These are phyloP conservation scores for Balaenoptera acutorostrata DNA, from an alignment of 2,113 vertebrate species.

Conservation along the genomic window DNA sequence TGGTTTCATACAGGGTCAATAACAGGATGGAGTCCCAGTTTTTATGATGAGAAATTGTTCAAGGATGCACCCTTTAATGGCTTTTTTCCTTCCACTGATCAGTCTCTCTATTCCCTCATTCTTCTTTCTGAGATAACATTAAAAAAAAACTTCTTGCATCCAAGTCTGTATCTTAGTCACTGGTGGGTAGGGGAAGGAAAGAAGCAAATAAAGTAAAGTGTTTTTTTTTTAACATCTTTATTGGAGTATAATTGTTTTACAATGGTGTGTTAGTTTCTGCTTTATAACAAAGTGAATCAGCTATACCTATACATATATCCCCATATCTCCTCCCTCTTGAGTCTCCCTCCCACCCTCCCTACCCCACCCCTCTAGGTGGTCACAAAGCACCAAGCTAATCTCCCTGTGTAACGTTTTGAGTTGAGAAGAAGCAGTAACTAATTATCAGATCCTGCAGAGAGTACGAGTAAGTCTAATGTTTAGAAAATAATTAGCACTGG, in stretches of 20 bases:
- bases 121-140: background rate
- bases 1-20: background rate
- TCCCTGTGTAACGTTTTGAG: background rate
- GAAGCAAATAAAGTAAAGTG: background rate
- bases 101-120: background rate
- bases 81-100: background rate
- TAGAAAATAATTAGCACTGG: background rate
- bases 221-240: no score
- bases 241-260: no score
- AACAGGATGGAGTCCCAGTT: background rate
- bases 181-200: accelerated
- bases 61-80: background rate
- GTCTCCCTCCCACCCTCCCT: no score
- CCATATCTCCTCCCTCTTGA: no score
- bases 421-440: background rate
- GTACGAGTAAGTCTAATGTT: background rate
- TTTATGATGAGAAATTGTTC: background rate
- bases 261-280: no score
- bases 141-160: background rate
- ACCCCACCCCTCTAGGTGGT: no score
- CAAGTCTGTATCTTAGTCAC: background rate
- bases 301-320: no score
- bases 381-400: no score
- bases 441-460: background rate
- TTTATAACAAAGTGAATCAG: no score